These are phyloP conservation scores for Poeciliopsis occidentalis DNA, from an alignment of 2,113 vertebrate genomes.

Conservation along the genomic window DNA sequence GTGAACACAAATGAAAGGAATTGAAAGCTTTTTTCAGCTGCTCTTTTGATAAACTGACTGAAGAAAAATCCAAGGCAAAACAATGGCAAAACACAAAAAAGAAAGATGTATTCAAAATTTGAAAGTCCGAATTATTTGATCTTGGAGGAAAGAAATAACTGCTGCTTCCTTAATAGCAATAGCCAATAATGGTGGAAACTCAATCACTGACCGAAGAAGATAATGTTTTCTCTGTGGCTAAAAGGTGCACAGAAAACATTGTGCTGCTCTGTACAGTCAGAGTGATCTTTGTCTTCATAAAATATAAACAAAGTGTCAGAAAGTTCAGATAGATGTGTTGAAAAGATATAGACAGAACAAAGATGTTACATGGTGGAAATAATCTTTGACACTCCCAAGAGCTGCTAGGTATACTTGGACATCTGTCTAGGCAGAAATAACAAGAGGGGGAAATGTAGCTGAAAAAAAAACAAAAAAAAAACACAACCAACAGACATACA, in stretches of 20 bases:
- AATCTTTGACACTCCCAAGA: conserved; percentile 21
- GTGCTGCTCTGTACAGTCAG: conserved; percentile 48
- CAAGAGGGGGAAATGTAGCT: not conserved
- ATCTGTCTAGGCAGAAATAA: conserved; percentile 22
- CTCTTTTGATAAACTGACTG: conserved; percentile 7
- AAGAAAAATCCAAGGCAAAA: conserved; percentile 44
- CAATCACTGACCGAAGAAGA: conserved; percentile 60
- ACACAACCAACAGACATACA: not conserved
- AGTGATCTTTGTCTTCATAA: conserved; percentile 30
- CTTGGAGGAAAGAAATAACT: conserved; percentile 48
- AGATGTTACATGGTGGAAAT: conserved; percentile 27
- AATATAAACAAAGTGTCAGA: conserved; percentile 20
- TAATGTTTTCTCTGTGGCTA: conserved; percentile 42
- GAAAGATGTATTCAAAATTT: conserved; percentile 68
- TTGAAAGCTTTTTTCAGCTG: conserved; percentile 7
- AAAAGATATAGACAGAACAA: conserved; percentile 26
- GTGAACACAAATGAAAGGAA: conserved; percentile 19
- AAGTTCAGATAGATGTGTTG: conserved; percentile 1
- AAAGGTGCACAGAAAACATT: conserved; percentile 22
- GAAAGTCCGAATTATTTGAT: conserved; percentile 45
- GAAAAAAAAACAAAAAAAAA: not conserved
- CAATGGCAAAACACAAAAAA: conserved; percentile 42
- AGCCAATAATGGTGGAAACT: conserved; percentile 58
- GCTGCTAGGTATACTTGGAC: conserved; percentile 21
- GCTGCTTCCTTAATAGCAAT: conserved; percentile 61